phyloP scores from a whole-genome alignment of 2,888 invertebrate species.

The Ormyrus labotus region DNA sequence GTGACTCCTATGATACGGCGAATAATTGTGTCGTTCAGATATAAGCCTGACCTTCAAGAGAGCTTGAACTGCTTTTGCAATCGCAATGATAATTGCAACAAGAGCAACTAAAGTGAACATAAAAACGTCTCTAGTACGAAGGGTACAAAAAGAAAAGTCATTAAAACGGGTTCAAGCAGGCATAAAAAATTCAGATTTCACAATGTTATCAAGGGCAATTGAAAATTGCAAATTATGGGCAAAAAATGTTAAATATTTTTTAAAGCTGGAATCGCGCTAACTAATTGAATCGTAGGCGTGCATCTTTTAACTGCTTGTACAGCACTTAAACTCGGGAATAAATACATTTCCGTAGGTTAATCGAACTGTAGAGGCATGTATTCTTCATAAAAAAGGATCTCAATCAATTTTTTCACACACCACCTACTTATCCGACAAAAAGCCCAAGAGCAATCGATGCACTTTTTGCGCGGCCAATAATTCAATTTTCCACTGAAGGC shows the following conservation, averaged over 20 bases:
- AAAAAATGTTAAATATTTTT: too few relatives aligned
- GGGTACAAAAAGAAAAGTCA: slow-evolving; percentile 38
- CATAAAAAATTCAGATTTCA: too few relatives aligned
- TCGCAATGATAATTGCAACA: slow-evolving; percentile 55
- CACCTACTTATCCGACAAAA: slow-evolving; percentile 2
- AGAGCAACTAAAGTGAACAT: slow-evolving; percentile 43
- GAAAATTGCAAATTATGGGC: too few relatives aligned
- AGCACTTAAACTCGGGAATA: too few relatives aligned
- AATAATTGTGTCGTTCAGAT: slow-evolving; percentile 47
- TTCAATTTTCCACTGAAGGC: slow-evolving; percentile 55
- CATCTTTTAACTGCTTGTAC: too few relatives aligned
- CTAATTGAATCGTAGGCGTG: too few relatives aligned
- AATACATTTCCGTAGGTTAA: too few relatives aligned
- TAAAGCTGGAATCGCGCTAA: too few relatives aligned
- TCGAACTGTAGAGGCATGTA: too few relatives aligned
- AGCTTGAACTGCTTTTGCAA: slow-evolving; percentile 50
- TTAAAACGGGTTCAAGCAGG: neutral
- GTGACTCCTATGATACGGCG: neutral
- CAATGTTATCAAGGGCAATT: too few relatives aligned
- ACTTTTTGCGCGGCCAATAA: slow-evolving; percentile 37
- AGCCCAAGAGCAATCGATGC: slow-evolving; percentile 13
- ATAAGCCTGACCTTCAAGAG: slow-evolving; percentile 49
- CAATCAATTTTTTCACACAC: too few relatives aligned
- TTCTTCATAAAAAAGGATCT: too few relatives aligned
- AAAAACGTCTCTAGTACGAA: slow-evolving; percentile 36